Base-by-base conservation (phyloP, 2,888 invertebrate species). In the Eupithecia pulchellata region DNA sequence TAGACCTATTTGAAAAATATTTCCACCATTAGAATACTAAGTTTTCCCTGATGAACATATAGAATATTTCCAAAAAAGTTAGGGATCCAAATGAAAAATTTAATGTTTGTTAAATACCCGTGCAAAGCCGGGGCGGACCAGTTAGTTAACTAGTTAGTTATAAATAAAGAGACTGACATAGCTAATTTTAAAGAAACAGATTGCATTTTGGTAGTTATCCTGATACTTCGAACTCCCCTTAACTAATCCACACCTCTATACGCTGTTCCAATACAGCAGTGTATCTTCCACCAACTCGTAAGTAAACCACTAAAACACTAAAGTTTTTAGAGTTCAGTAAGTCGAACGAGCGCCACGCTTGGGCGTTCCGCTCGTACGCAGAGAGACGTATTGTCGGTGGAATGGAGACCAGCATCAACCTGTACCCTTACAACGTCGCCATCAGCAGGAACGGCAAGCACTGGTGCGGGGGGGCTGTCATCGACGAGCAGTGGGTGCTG, bases 401-500 rank as follows among this genome's bases (percentile, higher is more conserved):
- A 0, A 92, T 93, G 93, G 92, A 92, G 76, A 91, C 92, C 17
- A 91, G 90, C 72, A 86, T 93, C 75, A 89, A 86, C 81, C 89
- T 91, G 89, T 93, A 93, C 47, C 94, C 93, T 0, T 94, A 93
- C 81, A 94, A 91, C 75, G 92, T 93, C 64, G 93, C 91, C 0
- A 90, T 94, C 69, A 86, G 90, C 4, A 84, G 91, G 55, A 90
- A 84, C 42, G 88, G 88, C 0, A 90, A 89, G 76, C 94, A 93
- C 66, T 94, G 93, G 93, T 94, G 93, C 34, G 93, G 94, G 0
- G 94, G 93, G 0, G 89, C 91, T 57, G 88, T 94, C 62, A 91
- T 94, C n/a, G 94, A 94, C 68, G 94, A 93, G 65, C 93, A 93
- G 71, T 94, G 93, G 93, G 90, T 94, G 11, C 81, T 93, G 0